phyloP scores from a whole-genome alignment of 2,113 vertebrate species.

The Tiliqua scincoides region DNA sequence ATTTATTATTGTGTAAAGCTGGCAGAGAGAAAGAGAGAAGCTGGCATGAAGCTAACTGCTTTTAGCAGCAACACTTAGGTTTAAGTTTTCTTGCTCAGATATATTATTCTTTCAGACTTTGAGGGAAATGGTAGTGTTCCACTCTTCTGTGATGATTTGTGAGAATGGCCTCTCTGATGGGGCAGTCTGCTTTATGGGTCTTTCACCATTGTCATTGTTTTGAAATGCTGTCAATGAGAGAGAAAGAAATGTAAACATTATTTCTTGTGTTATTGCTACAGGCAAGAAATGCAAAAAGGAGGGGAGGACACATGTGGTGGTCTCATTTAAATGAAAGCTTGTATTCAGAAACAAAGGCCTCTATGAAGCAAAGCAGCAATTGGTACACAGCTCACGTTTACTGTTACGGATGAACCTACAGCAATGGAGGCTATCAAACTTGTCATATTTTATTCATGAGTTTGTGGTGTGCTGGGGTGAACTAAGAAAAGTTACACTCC shows the following conservation, averaged over 20 bases:
- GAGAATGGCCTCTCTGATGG: conserved; percentile 36
- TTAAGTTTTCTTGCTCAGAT: not conserved
- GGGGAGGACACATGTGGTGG: conserved; percentile 18
- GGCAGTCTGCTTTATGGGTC: conserved; percentile 27
- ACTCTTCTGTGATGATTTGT: conserved; percentile 40
- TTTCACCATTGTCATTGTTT: conserved; percentile 53
- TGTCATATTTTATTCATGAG: conserved; percentile 96
- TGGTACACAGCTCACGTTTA: conserved; percentile 75
- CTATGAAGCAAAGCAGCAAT: conserved; percentile 59
- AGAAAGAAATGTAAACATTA: conserved; percentile 51
- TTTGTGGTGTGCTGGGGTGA: conserved; percentile 81
- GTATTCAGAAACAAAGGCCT: conserved; percentile 72
- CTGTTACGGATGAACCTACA: conserved; percentile 78
- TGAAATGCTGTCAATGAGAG: conserved; percentile 51
- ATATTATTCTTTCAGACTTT: conserved; percentile 36
- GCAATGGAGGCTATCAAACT: conserved; percentile 86
- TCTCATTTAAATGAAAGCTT: conserved; percentile 70
- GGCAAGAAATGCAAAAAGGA: conserved; percentile 40
- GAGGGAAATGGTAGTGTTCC: conserved; percentile 26
- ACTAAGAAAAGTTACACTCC: conserved; percentile 83
- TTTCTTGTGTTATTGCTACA: conserved; percentile 56
- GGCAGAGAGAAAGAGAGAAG: too few species aligned
- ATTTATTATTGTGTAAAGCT: not conserved
- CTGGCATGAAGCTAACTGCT: not conserved
- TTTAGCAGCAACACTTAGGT: conserved; percentile 6